phyloP scores from a whole-genome alignment of 1,140 invertebrate species.

The Matsumurasca onukii region DNA sequence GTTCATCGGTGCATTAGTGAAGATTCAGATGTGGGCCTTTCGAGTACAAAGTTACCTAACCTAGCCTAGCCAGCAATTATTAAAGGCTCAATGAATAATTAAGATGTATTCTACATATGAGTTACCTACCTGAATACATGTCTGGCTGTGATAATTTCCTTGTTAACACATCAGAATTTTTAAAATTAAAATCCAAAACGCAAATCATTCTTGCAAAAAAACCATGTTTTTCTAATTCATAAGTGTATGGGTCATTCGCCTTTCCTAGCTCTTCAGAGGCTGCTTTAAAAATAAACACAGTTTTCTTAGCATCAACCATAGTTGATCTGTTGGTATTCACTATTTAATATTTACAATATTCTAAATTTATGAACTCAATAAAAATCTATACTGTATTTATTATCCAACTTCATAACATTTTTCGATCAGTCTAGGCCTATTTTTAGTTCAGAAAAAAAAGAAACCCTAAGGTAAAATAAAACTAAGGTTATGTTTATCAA shows the following conservation, averaged over 20 bases:
- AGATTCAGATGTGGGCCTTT: background rate
- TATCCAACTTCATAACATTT: no score
- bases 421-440: no score
- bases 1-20: background rate
- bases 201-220: background rate
- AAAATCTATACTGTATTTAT: no score
- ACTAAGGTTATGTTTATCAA: no score
- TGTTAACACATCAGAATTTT: background rate
- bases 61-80: background rate
- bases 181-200: conserved; percentile 13
- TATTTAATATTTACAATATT: no score
- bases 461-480: no score
- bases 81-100: background rate
- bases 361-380: no score
- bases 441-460: no score
- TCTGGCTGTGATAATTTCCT: background rate
- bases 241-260: background rate
- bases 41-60: background rate
- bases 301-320: background rate
- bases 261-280: background rate
- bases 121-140: background rate
- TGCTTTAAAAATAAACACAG: conserved; percentile 4
- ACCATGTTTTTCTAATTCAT: conserved; percentile 2
- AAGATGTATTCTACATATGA: background rate
- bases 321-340: no score